phyloP scores from a whole-genome alignment of 1,140 invertebrate species.

The Sitobion miscanthi region DNA sequence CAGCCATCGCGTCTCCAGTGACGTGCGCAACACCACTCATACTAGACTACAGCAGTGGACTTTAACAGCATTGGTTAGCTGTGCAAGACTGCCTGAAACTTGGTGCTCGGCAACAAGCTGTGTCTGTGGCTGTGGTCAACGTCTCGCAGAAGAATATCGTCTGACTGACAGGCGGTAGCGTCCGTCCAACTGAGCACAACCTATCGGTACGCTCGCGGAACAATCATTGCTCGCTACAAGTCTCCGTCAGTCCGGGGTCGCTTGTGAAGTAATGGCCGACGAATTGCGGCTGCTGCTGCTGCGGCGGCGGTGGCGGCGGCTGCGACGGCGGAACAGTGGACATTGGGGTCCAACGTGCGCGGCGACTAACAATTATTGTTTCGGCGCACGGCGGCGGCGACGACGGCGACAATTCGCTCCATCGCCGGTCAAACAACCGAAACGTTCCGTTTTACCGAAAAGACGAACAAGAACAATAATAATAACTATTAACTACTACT shows the following conservation, averaged over 20 bases:
- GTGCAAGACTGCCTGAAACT: background rate
- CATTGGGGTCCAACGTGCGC: conserved; percentile 31
- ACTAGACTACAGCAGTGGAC: background rate
- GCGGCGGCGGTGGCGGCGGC: background rate
- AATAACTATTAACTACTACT: background rate
- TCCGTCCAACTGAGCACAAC: background rate
- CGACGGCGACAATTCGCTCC: conserved; percentile 2
- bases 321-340: background rate
- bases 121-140: background rate
- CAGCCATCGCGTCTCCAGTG: background rate
- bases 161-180: background rate
- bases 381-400: background rate
- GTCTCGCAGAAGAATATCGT: background rate
- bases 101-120: background rate
- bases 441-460: background rate
- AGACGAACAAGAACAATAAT: background rate
- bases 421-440: background rate
- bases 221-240: background rate
- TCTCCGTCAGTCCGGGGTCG: background rate
- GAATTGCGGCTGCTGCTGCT: background rate
- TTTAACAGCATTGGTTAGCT: background rate
- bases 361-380: background rate
- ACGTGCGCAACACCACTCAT: background rate
- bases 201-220: background rate
- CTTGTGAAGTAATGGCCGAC: background rate